Base-by-base conservation (phyloP, 2,888 invertebrate species). In the Eupeodes luniger region DNA sequence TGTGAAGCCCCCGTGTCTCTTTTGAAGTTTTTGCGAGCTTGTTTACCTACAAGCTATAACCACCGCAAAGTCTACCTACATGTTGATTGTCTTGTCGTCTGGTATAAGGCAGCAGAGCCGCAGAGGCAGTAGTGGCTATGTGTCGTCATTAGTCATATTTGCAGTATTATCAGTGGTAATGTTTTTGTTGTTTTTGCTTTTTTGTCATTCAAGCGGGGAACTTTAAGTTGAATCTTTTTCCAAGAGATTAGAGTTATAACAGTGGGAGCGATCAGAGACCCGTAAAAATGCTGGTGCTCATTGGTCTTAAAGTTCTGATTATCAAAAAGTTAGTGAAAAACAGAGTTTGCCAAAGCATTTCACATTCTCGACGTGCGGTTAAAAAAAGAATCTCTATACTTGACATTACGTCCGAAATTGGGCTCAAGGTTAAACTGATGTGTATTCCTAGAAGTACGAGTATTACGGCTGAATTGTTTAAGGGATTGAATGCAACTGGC, bases 61-160 rank as follows among this genome's bases (percentile, higher is more conserved):
- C 51, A n/a, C 5, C n/a, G 4, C 51, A 51, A 6, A 12, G 5
- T 51, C 12, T 34, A 51, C 34, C n/a, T 34, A 70, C 55, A 4
- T 47, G 44, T 19, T 44, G 64, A 19, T 70, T 19, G 59, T 78
- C 36, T 75, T 27, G 27, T 27, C 27, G 27, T 27, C 27, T 27
- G 27, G 27, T 27, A 27, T 27, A 27, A 27, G 27, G 27, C 27
- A 27, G 27, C 27, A 27, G 27, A 27, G 27, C 27, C 2, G 27
- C 27, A 27, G 27, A 27, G 76, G 40, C 70, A 59, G 53, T 70
- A 53, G 79, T 72, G 61, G 59, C 44, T 51, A 67, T 7, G 40
- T 87, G 80, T 84, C 83, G 87, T 87, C 87, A 87, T 84, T 87
- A 87, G 87, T 87, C 84, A 87, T 80, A 72, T 16, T 59, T 53